phyloP scores from a whole-genome alignment of 2,797 vertebrate species.

The Lutjanus argentimaculatus region DNA sequence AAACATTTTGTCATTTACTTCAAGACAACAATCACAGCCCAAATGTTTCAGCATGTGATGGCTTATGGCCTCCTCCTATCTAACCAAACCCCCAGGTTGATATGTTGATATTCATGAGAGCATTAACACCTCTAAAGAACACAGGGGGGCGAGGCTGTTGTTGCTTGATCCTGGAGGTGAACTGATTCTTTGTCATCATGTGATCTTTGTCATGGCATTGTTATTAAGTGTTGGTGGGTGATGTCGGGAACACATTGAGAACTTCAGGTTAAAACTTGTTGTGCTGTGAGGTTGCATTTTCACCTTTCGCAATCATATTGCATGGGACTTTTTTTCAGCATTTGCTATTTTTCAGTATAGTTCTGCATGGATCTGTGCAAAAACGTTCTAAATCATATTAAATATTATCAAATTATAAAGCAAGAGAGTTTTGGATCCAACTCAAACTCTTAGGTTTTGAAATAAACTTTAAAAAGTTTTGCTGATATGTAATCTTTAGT shows the following conservation, averaged over 20 bases:
- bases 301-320: no score
- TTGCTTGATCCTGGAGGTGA: slow-evolving; percentile 2
- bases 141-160: background rate
- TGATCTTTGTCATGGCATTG: background rate
- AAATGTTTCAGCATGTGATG: slow-evolving; percentile 12
- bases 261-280: slow-evolving; percentile 1
- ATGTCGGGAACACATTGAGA: slow-evolving; percentile 13
- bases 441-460: no score
- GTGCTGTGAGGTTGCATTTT: background rate
- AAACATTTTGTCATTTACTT: slow-evolving; percentile 7
- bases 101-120: slow-evolving; percentile 32
- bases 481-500: no score
- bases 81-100: background rate
- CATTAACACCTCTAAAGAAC: slow-evolving; percentile 43
- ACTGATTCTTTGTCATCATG: background rate
- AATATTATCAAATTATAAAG: no score
- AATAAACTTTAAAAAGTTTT: no score
- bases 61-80: background rate
- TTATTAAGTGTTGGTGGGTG: background rate
- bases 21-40: slow-evolving; percentile 8
- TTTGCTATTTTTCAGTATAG: background rate
- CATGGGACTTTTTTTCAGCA: background rate
- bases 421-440: no score
- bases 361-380: background rate
- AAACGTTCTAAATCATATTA: background rate